Conservation (phyloP, 2,888 invertebrate species). For the Meganola albula region DNA sequence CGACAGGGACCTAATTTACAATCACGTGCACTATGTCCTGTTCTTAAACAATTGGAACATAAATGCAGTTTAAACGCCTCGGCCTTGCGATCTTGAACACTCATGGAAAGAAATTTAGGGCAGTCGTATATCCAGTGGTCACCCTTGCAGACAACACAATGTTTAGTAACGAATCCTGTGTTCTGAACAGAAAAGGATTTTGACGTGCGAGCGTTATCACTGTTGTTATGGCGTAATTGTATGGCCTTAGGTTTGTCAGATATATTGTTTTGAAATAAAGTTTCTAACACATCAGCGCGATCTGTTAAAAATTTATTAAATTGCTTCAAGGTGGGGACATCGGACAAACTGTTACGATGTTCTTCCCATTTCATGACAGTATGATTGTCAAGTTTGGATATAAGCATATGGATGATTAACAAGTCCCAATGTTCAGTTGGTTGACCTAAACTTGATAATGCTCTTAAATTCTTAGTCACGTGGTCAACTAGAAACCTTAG, state of each 20-base stretch:
- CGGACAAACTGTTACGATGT: slow-evolving; percentile 10
- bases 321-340: slow-evolving; percentile 19
- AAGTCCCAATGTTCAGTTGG: slow-evolving; percentile 24
- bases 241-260: not conserved
- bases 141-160: slow-evolving; percentile 20
- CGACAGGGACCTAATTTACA: slow-evolving; percentile 24
- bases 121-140: slow-evolving; percentile 27
- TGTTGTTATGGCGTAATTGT: not conserved
- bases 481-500: slow-evolving; percentile 22
- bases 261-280: slow-evolving; percentile 16
- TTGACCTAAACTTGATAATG: slow-evolving; percentile 19
- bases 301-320: slow-evolving; percentile 24
- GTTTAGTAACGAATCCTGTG: not conserved
- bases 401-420: slow-evolving; percentile 20
- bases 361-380: slow-evolving; percentile 29
- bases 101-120: slow-evolving; percentile 17
- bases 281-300: slow-evolving; percentile 25
- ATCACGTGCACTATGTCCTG: slow-evolving; percentile 11
- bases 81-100: slow-evolving; percentile 7
- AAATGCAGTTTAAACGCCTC: slow-evolving; percentile 15
- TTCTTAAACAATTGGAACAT: slow-evolving; percentile 20
- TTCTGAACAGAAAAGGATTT: slow-evolving; percentile 3
- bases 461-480: slow-evolving; percentile 25
- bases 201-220: not conserved
- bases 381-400: slow-evolving; percentile 16